A percentile compares a stretch with the other conserved stretches of the same genome.
Evolutionary conservation across 2,113 vertebrate species (phyloP).

Genomic region (Lagopus muta): DNA sequence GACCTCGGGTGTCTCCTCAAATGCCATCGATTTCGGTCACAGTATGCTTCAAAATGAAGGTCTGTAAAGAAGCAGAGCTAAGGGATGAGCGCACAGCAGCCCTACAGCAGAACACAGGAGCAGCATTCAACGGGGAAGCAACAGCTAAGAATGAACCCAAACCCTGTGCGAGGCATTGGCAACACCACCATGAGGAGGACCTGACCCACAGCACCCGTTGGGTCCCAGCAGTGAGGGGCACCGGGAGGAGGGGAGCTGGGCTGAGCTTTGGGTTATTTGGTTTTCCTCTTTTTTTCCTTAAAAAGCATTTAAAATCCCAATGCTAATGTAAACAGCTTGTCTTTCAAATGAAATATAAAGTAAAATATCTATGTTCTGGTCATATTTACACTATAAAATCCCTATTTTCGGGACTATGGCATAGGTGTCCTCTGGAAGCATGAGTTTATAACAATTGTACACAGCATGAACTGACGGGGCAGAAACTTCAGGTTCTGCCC

Average conservation of each 20-base stretch:
- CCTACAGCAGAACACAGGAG: not conserved
- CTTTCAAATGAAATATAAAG: conserved; percentile 64
- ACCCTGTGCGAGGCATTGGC: rapidly evolving
- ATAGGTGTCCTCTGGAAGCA: not conserved
- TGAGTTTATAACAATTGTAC: not conserved
- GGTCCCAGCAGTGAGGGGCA: rapidly evolving
- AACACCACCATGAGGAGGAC: not conserved
- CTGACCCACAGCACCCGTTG: not conserved
- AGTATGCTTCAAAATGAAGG: not conserved
- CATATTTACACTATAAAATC: conserved; percentile 74
- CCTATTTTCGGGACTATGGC: conserved; percentile 32
- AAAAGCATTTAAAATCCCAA: conserved; percentile 55
- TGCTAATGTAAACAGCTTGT: conserved; percentile 56
- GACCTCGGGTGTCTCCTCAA: too few species aligned
- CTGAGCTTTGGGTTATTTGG: conserved; percentile 35
- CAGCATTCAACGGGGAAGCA: not conserved
- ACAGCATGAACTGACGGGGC: not conserved
- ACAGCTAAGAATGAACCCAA: not conserved
- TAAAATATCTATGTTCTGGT: conserved; percentile 65
- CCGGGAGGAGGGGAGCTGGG: not conserved
- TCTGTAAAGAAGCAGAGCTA: not conserved
- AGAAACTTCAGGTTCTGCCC: not conserved
- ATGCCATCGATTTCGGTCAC: not conserved
- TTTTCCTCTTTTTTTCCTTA: not conserved
- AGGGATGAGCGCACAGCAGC: not conserved